A percentile compares a stretch with the other conserved stretches of the same genome.
These are phyloP conservation scores for Sus cebifrons DNA, from an alignment of 2,797 vertebrate genomes.

Conservation along the genomic window DNA sequence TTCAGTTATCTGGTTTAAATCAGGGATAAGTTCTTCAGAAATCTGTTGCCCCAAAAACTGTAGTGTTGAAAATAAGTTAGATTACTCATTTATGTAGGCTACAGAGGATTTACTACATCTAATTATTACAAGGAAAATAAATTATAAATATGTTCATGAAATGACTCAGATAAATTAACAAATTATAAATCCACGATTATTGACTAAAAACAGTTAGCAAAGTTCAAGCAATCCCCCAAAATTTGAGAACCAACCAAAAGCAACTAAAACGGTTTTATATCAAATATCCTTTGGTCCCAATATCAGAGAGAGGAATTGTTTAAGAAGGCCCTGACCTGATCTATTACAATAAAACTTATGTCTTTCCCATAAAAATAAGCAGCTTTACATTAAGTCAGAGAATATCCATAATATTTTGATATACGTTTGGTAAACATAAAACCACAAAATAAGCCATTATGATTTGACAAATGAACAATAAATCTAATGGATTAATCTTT, in stretches of 20 bases:
- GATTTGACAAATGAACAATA: conserved; percentile 51
- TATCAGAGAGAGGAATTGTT: neutral
- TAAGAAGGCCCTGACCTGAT: neutral
- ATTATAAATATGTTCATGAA: conserved; percentile 50
- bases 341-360: conserved; percentile 22
- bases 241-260: conserved; percentile 44
- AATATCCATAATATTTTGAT: conserved; percentile 15
- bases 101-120: conserved; percentile 10
- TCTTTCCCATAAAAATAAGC: neutral
- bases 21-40: conserved; percentile 95
- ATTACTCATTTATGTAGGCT: neutral
- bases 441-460: neutral
- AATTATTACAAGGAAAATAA: conserved; percentile 50
- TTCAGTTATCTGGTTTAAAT: conserved; percentile 95
- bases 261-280: neutral
- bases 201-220: conserved; percentile 47
- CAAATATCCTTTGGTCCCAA: neutral
- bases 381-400: conserved; percentile 34
- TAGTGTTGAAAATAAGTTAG: conserved; percentile 45
- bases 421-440: neutral
- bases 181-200: conserved; percentile 37
- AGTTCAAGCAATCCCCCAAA: neutral
- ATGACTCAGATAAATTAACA: conserved; percentile 61
- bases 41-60: conserved; percentile 96
- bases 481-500: conserved; percentile 13